Evolutionary conservation across 1,140 invertebrate species (phyloP), one percentile per base, ranked within the genome.

Genomic region (Asbolus verrucosus): DNA sequence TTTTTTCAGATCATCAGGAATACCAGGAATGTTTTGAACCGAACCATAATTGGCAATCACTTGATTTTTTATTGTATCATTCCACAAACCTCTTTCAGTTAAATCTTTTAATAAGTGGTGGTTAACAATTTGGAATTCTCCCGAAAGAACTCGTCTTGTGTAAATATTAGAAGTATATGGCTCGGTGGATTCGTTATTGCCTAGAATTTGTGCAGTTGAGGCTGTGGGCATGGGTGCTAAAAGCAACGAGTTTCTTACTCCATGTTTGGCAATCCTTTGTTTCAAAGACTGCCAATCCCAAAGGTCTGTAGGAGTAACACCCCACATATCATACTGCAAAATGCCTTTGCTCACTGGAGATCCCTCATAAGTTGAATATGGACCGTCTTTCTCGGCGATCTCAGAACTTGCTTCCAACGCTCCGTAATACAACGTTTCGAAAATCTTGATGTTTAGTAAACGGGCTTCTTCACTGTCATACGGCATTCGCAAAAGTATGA

Each of bases 111-210:
- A 80, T 27, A 99, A 84, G 85, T 99, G 97, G 75, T 97, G 96
- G 83, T 99, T 99, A 0, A 99, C 96, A 69, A 98, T 89, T 86
- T 96, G 87, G 76, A 91, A 89, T 81, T 92, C 90, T 6, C 96
- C 97, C 30, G 96, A 97, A 6, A 98, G 84, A 0, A 99, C 97
- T 46, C 98, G 85, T 72, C 98, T 85, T 15, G 91, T 91, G 79
- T 99, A 99, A 73, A 99, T 95, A 79, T 99, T 99, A 11, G 93
- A 97, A 0, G 97, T 99, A 80, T 98, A 99, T 0, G 98, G 95
- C 83, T 99, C 98, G 79, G 99, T 94, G 0, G 95, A 95, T 83
- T 99, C 97, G 82, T 99, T 99, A 78, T 99, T 99, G 8, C 98
- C 98, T 21, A 99, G 86, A 79, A 99, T 99, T 84, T 99, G 98